These are phyloP conservation scores for Ophioninae sp. DNA, from an alignment of 2,888 invertebrate species.

Conservation along the genomic window DNA sequence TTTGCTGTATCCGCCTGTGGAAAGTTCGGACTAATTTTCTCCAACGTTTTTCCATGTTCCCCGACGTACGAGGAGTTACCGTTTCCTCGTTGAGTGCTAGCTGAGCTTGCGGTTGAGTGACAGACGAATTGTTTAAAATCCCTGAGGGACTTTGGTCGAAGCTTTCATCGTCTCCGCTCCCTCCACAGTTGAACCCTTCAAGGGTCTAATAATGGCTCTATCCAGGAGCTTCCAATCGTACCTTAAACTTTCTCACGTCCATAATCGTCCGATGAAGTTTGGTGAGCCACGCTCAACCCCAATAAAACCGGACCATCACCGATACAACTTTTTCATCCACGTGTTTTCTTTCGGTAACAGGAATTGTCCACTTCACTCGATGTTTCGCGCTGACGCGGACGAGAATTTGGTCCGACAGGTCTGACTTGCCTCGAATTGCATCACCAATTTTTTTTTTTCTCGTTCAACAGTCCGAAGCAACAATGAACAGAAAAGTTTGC, in stretches of 20 bases:
- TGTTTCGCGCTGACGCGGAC: slow-evolving; percentile 1
- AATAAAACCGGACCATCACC: slow-evolving; percentile 19
- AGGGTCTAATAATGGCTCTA: slow-evolving; percentile 31
- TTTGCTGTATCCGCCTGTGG: neutral
- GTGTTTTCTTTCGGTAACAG: slow-evolving; percentile 30
- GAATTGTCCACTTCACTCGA: slow-evolving; percentile 19
- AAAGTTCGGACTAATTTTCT: neutral
- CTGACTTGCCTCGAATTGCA: neutral
- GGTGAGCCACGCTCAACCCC: slow-evolving; percentile 13
- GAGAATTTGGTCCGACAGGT: slow-evolving; percentile 21
- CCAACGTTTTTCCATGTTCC: neutral
- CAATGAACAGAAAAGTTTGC: slow-evolving; percentile 43
- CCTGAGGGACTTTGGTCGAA: slow-evolving; percentile 45
- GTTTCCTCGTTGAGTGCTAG: slow-evolving; percentile 19
- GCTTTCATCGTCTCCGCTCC: slow-evolving; percentile 38
- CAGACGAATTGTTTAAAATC: slow-evolving; percentile 55
- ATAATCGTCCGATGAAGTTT: slow-evolving; percentile 18
- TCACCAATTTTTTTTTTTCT: neutral
- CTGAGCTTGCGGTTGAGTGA: slow-evolving; percentile 41
- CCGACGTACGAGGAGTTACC: neutral
- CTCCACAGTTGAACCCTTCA: slow-evolving; percentile 31
- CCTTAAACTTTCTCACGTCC: slow-evolving; percentile 44
- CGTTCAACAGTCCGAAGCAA: slow-evolving; percentile 18
- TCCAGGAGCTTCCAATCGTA: slow-evolving; percentile 14
- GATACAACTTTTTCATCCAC: slow-evolving; percentile 34